A percentile compares a stretch with the other conserved stretches of the same genome.
Conservation (phyloP, 2,888 invertebrate species). For the Thecophora atra region DNA sequence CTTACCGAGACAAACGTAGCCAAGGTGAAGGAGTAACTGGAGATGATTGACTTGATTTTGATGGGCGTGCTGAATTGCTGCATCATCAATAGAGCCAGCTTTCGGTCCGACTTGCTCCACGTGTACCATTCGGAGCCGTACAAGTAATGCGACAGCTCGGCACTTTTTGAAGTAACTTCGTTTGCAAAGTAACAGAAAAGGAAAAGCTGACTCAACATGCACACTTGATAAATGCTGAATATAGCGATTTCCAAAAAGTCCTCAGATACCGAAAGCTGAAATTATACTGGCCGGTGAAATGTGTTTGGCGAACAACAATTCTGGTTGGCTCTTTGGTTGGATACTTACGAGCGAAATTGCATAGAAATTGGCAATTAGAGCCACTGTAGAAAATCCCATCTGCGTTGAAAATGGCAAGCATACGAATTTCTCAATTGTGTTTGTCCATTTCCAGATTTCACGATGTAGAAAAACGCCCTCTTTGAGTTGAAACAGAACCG, state of each 20-base stretch:
- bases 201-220: conserved; percentile 54
- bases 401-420: conserved; percentile 52
- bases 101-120: conserved; percentile 47
- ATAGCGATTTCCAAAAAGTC: not conserved
- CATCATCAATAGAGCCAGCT: conserved; percentile 50
- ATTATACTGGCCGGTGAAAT: not conserved
- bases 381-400: conserved; percentile 53
- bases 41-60: conserved; percentile 49
- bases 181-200: conserved; percentile 54
- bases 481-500: conserved; percentile 44
- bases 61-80: conserved; percentile 47
- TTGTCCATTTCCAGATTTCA: conserved; percentile 44
- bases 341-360: conserved; percentile 51
- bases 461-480: conserved; percentile 45
- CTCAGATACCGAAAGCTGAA: conserved; percentile 7
- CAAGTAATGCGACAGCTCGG: conserved; percentile 46
- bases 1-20: conserved; percentile 53
- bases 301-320: too few species aligned
- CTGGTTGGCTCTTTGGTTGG: too few species aligned
- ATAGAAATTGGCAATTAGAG: conserved; percentile 54
- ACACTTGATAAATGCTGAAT: conserved; percentile 45
- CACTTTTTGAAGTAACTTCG: conserved; percentile 49
- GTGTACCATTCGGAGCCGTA: conserved; percentile 52
- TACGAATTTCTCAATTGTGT: conserved; percentile 46
- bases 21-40: conserved; percentile 50